phyloP scores from a whole-genome alignment of 2,888 invertebrate genomes.

The Chydorus sphaericus region DNA sequence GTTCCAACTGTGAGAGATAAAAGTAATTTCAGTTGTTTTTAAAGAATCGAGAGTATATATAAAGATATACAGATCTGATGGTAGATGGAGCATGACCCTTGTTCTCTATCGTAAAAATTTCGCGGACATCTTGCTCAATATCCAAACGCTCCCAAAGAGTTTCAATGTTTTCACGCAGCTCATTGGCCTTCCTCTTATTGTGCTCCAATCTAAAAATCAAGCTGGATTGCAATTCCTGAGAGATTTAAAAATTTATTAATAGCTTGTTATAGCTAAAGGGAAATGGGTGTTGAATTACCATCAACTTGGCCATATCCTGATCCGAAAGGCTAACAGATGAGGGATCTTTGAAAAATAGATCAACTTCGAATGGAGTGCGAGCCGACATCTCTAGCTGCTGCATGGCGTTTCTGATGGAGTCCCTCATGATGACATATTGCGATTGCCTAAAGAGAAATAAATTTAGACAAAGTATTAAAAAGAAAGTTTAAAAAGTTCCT shows the following conservation, averaged over 20 bases:
- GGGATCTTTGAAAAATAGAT: not conserved
- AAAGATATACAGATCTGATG: not conserved
- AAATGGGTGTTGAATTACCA: too few species aligned
- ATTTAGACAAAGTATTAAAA: not conserved
- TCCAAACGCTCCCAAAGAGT: conserved; percentile 1
- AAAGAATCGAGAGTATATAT: not conserved
- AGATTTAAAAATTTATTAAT: too few species aligned
- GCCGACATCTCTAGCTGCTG: conserved; percentile 4
- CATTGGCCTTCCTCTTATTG: conserved; percentile 9
- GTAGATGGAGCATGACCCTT: not conserved
- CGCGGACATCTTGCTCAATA: not conserved
- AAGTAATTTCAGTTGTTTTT: not conserved
- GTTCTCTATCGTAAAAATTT: not conserved
- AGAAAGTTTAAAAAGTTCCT: not conserved
- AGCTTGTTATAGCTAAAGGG: too few species aligned
- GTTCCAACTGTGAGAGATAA: conserved; percentile 34
- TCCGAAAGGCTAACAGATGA: not conserved
- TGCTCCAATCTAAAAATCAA: conserved; percentile 12
- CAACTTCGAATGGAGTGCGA: conserved; percentile 3
- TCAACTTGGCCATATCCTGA: not conserved
- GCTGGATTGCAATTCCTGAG: not conserved
- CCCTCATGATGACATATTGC: not conserved
- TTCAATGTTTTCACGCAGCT: not conserved
- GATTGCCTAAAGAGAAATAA: not conserved
- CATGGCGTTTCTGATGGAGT: not conserved